A percentile compares a stretch with the other conserved stretches of the same genome.
These are phyloP conservation scores for Planococcus citri DNA, from an alignment of 1,140 invertebrate species.

Conservation along the genomic window DNA sequence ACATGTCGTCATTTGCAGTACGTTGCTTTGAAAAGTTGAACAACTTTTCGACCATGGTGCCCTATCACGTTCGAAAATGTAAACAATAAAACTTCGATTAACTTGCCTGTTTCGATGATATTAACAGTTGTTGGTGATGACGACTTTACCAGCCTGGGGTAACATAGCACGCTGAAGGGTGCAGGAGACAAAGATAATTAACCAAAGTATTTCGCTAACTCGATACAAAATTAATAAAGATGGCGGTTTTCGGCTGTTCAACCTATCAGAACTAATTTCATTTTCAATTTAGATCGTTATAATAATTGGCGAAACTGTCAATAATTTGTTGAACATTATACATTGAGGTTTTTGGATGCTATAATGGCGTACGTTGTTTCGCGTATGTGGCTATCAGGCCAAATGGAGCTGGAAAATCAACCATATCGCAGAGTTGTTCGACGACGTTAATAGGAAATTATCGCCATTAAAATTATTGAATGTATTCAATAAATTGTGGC, in stretches of 20 bases:
- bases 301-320: not conserved
- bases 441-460: too few species aligned
- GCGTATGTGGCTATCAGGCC: too few species aligned
- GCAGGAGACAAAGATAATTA: not conserved
- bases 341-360: too few species aligned
- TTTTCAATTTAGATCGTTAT: not conserved
- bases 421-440: too few species aligned
- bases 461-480: too few species aligned
- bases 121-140: not conserved
- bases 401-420: too few species aligned
- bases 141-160: too few species aligned
- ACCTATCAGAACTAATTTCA: not conserved
- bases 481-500: too few species aligned
- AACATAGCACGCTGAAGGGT: not conserved
- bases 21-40: slow-evolving; percentile 2
- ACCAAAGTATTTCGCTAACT: not conserved
- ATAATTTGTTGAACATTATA: too few species aligned
- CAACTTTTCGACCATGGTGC: not conserved
- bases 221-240: not conserved
- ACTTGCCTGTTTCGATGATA: not conserved
- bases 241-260: not conserved
- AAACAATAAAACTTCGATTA: slow-evolving; percentile 8
- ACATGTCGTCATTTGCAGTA: slow-evolving; percentile 2
- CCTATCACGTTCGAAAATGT: not conserved
- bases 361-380: too few species aligned